Conservation (phyloP, 2,113 vertebrate species). For the Melanerpes aurifrons region DNA sequence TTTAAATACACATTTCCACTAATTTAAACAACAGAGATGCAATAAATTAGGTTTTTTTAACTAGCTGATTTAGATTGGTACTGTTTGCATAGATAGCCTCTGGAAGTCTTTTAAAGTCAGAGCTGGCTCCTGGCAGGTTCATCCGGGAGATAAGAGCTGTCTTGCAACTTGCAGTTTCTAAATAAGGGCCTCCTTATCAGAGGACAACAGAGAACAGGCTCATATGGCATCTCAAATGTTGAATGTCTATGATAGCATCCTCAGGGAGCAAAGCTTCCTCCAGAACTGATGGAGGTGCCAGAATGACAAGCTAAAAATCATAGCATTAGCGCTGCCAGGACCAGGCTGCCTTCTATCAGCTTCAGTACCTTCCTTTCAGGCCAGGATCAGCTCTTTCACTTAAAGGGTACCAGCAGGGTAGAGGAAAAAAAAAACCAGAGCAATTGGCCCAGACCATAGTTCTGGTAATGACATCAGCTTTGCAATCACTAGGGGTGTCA, state of each 20-base stretch:
- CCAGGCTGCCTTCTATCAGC: not conserved
- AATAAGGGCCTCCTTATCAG: constrained; percentile 3
- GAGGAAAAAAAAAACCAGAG: not conserved
- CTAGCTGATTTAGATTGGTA: not conserved
- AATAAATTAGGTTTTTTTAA: not conserved
- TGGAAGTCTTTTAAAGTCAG: constrained; percentile 24
- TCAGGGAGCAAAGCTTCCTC: not conserved
- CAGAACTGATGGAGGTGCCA: not conserved
- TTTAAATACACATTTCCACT: not conserved
- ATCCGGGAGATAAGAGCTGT: not conserved
- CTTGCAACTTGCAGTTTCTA: constrained; percentile 29
- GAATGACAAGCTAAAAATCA: not conserved
- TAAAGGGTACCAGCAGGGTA: not conserved
- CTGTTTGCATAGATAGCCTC: not conserved
- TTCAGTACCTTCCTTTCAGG: not conserved
- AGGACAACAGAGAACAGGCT: constrained; percentile 1
- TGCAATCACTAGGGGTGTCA: not conserved
- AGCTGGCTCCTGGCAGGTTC: constrained; percentile 23
- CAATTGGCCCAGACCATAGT: rapidly evolving
- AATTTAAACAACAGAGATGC: not conserved
- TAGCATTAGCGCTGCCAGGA: not conserved
- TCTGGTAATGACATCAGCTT: not conserved
- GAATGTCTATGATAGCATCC: not conserved
- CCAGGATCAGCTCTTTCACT: not conserved
- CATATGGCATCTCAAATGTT: not conserved